Percentiles rank a stretch among this genome's conserved stretches.
These are phyloP conservation scores for Crypturellus undulatus DNA, from an alignment of 2,113 vertebrate species.

Conservation along the genomic window DNA sequence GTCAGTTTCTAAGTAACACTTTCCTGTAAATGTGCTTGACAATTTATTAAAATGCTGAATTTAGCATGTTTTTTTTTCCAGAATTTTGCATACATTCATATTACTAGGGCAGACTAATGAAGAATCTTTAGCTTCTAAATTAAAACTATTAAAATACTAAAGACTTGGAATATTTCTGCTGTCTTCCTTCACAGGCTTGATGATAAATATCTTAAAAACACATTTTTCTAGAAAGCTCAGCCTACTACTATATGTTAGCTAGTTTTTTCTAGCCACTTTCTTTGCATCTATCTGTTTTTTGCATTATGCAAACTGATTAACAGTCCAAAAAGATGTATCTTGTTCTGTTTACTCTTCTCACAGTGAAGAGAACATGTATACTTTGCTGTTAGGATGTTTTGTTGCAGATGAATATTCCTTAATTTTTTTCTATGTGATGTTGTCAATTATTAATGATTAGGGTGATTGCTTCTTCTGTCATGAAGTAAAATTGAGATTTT, in stretches of 20 bases:
- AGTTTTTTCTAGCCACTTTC: not conserved
- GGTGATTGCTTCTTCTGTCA: not conserved
- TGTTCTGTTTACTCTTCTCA: not conserved
- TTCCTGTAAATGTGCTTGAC: not conserved
- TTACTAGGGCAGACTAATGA: not conserved
- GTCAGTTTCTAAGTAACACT: not conserved
- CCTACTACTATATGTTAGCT: not conserved
- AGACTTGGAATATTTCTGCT: not conserved
- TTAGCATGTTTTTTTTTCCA: not conserved
- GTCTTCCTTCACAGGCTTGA: not conserved
- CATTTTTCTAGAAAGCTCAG: not conserved
- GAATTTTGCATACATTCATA: not conserved
- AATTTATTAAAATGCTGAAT: not conserved
- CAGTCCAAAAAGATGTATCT: not conserved
- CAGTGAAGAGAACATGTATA: not conserved
- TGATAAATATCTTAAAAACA: not conserved
- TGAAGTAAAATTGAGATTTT: not conserved
- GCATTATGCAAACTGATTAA: conserved; percentile 1
- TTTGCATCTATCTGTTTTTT: not conserved
- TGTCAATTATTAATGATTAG: not conserved
- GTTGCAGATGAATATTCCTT: not conserved
- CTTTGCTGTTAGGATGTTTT: not conserved
- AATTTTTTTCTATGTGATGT: not conserved
- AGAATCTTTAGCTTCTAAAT: not conserved
- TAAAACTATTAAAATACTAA: not conserved